phyloP scores from a whole-genome alignment of 2,797 vertebrate species.

The Cirrhinus molitorella region DNA sequence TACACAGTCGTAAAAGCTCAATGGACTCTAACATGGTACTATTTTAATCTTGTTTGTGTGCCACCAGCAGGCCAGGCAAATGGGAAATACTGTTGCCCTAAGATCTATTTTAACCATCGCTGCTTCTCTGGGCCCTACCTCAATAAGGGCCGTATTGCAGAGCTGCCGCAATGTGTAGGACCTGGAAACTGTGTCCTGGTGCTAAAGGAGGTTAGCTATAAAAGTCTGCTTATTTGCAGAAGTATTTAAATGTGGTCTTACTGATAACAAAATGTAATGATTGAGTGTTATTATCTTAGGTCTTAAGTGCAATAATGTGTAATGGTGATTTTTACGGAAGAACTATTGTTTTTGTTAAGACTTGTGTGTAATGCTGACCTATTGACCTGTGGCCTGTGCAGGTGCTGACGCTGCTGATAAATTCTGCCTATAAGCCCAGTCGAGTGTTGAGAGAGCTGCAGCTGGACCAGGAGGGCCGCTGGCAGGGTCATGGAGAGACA shows the following conservation, averaged over 20 bases:
- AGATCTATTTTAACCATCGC: conserved; percentile 99
- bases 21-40: neutral
- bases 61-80: conserved; percentile 83
- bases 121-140: conserved; percentile 99
- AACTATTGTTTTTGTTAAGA: neutral
- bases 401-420: conserved; percentile 95
- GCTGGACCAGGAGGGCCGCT: conserved; percentile 93
- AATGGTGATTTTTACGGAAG: neutral
- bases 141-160: conserved; percentile 97
- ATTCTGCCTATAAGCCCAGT: conserved; percentile 97
- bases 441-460: conserved; percentile 96
- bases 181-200: conserved; percentile 98
- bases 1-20: neutral
- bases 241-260: neutral
- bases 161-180: conserved; percentile 95
- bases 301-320: neutral
- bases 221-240: neutral
- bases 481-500: conserved; percentile 95
- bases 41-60: conserved; percentile 28
- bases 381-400: conserved; percentile 66
- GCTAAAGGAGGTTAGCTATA: conserved; percentile 90
- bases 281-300: neutral
- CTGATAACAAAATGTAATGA: neutral
- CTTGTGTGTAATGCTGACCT: conserved; percentile 16
- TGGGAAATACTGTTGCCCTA: conserved; percentile 96